Conservation (phyloP, 2,888 invertebrate genomes). For the Polia nebulosa region DNA sequence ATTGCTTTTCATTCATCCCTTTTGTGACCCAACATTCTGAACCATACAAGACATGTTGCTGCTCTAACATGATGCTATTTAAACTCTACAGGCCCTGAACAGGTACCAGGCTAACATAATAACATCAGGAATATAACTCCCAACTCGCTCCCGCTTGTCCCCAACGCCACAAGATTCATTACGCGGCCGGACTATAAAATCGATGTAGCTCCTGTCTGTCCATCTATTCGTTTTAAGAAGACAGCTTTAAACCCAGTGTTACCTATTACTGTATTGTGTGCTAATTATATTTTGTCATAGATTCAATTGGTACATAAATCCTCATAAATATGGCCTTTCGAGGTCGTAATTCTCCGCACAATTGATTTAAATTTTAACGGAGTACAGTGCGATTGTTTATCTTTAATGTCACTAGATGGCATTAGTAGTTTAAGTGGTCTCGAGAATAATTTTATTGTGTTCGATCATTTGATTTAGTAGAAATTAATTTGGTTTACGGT, state of each 20-base stretch:
- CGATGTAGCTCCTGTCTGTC: slow-evolving; percentile 64
- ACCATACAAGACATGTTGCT: no score
- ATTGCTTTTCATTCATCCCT: no score
- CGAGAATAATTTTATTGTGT: not conserved
- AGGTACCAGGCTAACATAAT: not conserved
- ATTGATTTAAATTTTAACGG: slow-evolving; percentile 43
- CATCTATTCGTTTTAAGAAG: slow-evolving; percentile 50
- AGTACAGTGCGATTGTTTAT: slow-evolving; percentile 41
- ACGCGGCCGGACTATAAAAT: slow-evolving; percentile 71
- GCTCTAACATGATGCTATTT: no score
- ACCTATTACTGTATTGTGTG: slow-evolving; percentile 65
- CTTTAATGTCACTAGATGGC: slow-evolving; percentile 43
- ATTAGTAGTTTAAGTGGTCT: slow-evolving; percentile 12
- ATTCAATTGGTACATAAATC: slow-evolving; percentile 58
- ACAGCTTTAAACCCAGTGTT: slow-evolving; percentile 54
- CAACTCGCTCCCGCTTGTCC: slow-evolving; percentile 32
- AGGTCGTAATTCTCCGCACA: slow-evolving; percentile 35
- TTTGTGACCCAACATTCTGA: no score
- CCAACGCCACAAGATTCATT: slow-evolving; percentile 59
- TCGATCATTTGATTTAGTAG: not conserved
- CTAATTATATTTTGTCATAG: slow-evolving; percentile 68
- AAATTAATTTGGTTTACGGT: slow-evolving; percentile 27
- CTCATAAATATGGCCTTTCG: slow-evolving; percentile 32
- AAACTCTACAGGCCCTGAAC: no score
- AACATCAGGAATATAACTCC: not conserved